Evolutionary conservation across 2,113 vertebrate species (phyloP).

Genomic region (Myotis davidii): DNA sequence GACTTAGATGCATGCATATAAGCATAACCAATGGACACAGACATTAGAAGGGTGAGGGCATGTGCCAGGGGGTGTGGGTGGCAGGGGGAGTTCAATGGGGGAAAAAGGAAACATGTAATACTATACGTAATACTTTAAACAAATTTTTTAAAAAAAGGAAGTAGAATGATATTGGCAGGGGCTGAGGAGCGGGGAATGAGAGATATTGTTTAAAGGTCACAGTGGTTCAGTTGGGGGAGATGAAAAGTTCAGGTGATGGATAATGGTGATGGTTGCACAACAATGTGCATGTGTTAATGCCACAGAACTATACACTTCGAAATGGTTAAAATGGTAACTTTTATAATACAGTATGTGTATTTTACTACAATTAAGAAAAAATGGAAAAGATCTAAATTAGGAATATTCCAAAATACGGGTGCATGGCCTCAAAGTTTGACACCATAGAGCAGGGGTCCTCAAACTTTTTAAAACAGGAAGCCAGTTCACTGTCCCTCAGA

Average conservation of each 20-base stretch:
- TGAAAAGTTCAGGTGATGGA: not conserved
- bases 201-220: not conserved
- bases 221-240: not conserved
- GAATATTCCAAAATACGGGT: not conserved
- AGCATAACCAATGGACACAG: too few relatives aligned
- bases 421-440: slow-evolving; percentile 28
- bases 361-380: slow-evolving; percentile 1
- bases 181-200: not conserved
- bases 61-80: too few relatives aligned
- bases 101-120: too few relatives aligned
- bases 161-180: not conserved
- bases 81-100: too few relatives aligned
- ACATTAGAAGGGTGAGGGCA: too few relatives aligned
- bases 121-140: too few relatives aligned
- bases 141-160: not conserved
- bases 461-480: too few relatives aligned
- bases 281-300: not conserved
- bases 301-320: not conserved
- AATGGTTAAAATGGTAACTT: not conserved
- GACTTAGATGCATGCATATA: too few relatives aligned
- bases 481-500: too few relatives aligned
- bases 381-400: not conserved
- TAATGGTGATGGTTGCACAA: not conserved
- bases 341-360: not conserved
- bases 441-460: not conserved